Base-by-base conservation (phyloP, 2,888 invertebrate genomes). In the Phragmatobia fuliginosa region DNA sequence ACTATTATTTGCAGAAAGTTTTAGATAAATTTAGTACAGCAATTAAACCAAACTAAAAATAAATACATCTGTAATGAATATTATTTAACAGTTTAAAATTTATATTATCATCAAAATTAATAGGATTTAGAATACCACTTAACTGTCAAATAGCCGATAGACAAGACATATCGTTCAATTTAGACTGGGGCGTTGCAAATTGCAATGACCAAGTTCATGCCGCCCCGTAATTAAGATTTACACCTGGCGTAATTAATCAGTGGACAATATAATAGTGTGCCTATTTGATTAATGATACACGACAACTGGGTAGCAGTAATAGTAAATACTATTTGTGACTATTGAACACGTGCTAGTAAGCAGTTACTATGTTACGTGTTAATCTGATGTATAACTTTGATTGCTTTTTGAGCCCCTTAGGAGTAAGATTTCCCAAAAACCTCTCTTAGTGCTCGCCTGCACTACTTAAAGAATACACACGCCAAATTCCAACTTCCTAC, bases 231-330 rank as follows among this genome's bases (percentile, higher is more conserved):
- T 91, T 91, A 90, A 86, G 85, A 78, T 76, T 81, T 87, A 90
- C 91, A 92, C 88, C 90, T 90, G 91, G 89, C 74, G 75, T 81
- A 85, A 91, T 89, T 91, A 90, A 91, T 90, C 88, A 87, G 81
- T 72, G 59, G 69, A 63, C 74, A 73, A 77, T 74, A 71, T 76
- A 74, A 74, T 75, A 21, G 33, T 59, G 63, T 69, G 67, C 64
- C 68, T 61, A 56, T 71, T 58, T 75, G 68, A 76, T 70, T 70
- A 65, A 73, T 32, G 61, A 66, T 18, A 72, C 38, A 66, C 49
- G 63, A 52, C 66, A 67, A 45, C 45, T 58, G 31, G 31, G n/a
- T 65, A 21, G 65, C 14, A 56, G 32, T 49, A 64, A 52, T 64
- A 16, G 32, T 56, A 28, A 36, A 28, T 36, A 16, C n/a, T 45